Percentiles rank a stretch among this genome's conserved stretches.
phyloP scores from a whole-genome alignment of 2,113 vertebrate genomes.

The Condylura cristata region DNA sequence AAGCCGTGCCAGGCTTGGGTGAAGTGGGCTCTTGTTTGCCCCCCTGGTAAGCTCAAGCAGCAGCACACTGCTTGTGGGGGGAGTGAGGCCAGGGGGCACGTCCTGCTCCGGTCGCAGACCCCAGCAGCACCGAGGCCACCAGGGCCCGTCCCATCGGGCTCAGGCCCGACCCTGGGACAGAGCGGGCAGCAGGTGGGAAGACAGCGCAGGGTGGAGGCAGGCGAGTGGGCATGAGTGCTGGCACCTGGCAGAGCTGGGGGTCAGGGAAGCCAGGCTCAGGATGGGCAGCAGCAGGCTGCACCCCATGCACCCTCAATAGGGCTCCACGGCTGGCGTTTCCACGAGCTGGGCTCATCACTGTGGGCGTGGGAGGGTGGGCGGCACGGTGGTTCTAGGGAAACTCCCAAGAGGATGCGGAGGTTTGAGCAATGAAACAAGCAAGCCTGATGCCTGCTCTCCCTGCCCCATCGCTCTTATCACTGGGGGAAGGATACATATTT shows the following conservation, averaged over 20 bases:
- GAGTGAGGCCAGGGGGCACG: background rate
- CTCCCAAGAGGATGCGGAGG: background rate
- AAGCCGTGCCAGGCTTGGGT: background rate
- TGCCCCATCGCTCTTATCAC: background rate
- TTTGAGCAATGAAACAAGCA: conserved; percentile 17
- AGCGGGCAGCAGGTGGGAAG: background rate
- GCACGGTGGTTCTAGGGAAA: background rate
- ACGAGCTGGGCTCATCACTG: background rate
- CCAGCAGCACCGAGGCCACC: accelerated
- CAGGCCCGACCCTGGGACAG: background rate
- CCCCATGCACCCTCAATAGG: accelerated
- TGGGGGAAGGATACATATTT: conserved; percentile 67
- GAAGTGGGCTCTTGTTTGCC: background rate
- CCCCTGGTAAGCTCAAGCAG: background rate
- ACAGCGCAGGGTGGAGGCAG: accelerated
- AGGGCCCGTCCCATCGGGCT: background rate
- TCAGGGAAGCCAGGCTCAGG: background rate
- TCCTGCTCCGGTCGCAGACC: background rate
- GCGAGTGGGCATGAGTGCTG: background rate
- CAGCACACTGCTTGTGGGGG: accelerated
- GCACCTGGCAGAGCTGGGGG: background rate
- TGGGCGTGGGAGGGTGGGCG: background rate
- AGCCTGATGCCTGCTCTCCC: background rate
- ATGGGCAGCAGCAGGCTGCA: background rate
- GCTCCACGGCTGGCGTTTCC: background rate